These are phyloP conservation scores for Cephus pulcher DNA, from an alignment of 2,888 invertebrate genomes.

Conservation along the genomic window DNA sequence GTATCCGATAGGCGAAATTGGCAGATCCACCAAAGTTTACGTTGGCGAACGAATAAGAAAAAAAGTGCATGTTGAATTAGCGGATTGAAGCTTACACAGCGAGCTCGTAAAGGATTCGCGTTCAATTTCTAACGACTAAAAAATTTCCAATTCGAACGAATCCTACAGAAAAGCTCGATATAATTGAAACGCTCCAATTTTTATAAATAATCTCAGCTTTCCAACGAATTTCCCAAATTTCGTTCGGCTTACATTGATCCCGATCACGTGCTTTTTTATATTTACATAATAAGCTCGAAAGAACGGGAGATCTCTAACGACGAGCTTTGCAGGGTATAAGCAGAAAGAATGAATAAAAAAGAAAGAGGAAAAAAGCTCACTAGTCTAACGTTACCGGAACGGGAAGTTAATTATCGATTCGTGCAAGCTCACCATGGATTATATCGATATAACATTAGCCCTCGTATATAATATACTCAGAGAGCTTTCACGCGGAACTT, in stretches of 20 bases:
- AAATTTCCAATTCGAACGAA: not conserved
- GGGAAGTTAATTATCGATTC: not conserved
- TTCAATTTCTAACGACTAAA: not conserved
- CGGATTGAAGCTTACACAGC: not conserved
- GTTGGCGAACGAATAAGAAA: not conserved
- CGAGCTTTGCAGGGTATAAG: not conserved
- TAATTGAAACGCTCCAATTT: not conserved
- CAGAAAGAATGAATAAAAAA: not conserved
- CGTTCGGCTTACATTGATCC: not conserved
- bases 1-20: not conserved
- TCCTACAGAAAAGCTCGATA: not conserved
- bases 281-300: not conserved
- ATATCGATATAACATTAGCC: not conserved
- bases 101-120: not conserved
- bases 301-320: not conserved
- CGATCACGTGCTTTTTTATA: not conserved
- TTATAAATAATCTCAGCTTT: not conserved
- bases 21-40: not conserved
- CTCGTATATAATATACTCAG: not conserved
- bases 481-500: not conserved
- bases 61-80: not conserved
- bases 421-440: not conserved
- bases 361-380: not conserved
- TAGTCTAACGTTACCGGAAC: not conserved
- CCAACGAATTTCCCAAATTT: not conserved